A percentile compares a stretch with the other conserved stretches of the same genome.
These are phyloP conservation scores for Paralichthys olivaceus DNA, from an alignment of 2,113 vertebrate species.

Conservation along the genomic window DNA sequence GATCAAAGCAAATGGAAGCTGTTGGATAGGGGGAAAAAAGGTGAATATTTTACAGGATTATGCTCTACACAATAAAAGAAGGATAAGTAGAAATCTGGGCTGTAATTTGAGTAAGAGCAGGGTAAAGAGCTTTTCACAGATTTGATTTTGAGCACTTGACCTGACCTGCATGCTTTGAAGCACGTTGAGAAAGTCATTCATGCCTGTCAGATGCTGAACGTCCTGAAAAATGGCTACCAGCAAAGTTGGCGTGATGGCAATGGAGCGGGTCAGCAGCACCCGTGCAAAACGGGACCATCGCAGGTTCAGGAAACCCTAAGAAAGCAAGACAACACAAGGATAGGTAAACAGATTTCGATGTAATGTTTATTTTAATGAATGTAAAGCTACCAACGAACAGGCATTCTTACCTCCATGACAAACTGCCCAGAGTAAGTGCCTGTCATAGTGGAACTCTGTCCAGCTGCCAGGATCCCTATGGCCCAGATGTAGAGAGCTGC, in stretches of 20 bases:
- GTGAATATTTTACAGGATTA: constrained; percentile 1
- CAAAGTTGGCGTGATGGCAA: constrained; percentile 92
- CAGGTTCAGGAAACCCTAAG: constrained; percentile 94
- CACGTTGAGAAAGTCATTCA: constrained; percentile 96
- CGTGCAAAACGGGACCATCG: constrained; percentile 94
- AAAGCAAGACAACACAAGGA: background rate
- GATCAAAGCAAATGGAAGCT: constrained; percentile 97
- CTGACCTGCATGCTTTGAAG: constrained; percentile 88
- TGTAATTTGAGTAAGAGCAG: background rate
- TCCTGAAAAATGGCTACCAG: constrained; percentile 95
- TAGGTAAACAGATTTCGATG: background rate
- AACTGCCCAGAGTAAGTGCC: constrained; percentile 98
- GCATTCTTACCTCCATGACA: constrained; percentile 91
- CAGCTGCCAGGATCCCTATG: constrained; percentile 94
- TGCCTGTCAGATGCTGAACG: constrained; percentile 90
- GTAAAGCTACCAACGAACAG: background rate
- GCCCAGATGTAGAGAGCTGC: constrained; percentile 97
- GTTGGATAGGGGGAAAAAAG: constrained; percentile 34
- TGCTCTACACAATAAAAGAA: background rate
- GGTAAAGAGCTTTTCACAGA: background rate
- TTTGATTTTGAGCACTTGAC: background rate
- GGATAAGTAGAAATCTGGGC: background rate
- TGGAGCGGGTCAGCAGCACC: constrained; percentile 93
- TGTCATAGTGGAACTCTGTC: constrained; percentile 98
- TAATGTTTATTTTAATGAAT: background rate